phyloP scores from a whole-genome alignment of 2,113 vertebrate genomes.

The Thinocorus orbignyianus region DNA sequence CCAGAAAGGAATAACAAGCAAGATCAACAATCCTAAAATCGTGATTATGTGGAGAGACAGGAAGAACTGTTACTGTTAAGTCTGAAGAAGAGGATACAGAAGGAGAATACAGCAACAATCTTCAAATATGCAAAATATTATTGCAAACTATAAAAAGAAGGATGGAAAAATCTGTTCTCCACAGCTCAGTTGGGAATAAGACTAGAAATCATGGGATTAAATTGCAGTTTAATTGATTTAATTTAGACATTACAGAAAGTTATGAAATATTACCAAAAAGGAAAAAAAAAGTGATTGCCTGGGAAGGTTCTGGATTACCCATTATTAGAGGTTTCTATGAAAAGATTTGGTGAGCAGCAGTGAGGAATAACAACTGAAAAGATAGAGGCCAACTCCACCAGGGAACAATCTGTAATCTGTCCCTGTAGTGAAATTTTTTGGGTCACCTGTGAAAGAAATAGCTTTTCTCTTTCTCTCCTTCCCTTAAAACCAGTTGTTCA shows the following conservation, averaged over 20 bases:
- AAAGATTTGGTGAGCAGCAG: background rate
- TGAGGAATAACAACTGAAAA: background rate
- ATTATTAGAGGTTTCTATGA: background rate
- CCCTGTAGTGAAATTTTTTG: background rate
- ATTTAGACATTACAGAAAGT: background rate
- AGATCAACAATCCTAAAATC: background rate
- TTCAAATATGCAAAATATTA: background rate
- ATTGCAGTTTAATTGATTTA: background rate
- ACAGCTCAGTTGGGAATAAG: background rate
- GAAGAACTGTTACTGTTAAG: background rate
- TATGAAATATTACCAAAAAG: background rate
- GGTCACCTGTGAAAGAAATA: background rate
- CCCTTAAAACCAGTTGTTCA: background rate
- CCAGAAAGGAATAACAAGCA: background rate
- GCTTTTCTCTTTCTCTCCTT: background rate
- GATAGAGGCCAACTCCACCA: background rate
- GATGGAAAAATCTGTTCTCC: background rate
- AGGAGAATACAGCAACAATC: background rate
- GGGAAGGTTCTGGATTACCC: background rate
- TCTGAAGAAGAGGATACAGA: background rate
- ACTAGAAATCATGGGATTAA: background rate
- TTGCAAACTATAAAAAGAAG: background rate
- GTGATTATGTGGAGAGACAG: background rate
- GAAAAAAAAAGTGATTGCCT: background rate
- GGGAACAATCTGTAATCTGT: background rate